Base-by-base conservation (phyloP, 2,888 invertebrate species). In the Glaucopsyche alexis region DNA sequence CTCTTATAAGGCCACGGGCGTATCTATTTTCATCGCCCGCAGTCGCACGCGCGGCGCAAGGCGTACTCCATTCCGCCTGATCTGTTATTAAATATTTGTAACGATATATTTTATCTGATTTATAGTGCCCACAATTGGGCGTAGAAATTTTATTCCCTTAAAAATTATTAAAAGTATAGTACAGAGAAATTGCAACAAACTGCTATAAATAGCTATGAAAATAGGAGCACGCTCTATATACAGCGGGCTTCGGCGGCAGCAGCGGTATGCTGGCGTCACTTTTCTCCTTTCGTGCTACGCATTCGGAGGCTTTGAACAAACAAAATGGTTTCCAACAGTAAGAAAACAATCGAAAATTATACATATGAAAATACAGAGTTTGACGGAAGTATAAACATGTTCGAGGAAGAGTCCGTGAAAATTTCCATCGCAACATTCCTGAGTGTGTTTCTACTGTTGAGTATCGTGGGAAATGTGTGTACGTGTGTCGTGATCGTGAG, bases 401-500 rank as follows among this genome's bases (percentile, higher is more conserved):
- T 47, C 19, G 4, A 6, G 13, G 45, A 19, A 3, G 47, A 67
- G 5, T 19, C 45, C 14, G 65, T 65, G 9, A 67, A 19, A 67
- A 11, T 29, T 19, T n/a, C 19, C 8, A 47, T 67, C 19, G 5
- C 45, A 13, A 45, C 13, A 9, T 67, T 42, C 16, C 47, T 67
- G 11, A 19, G n/a, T 11, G 16, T 45, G 14, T 47, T 67, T 11
- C 66, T 72, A 50, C 19, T 73, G 42, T 47, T 73, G 13, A 73
- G 70, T 40, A 38, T 73, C 9, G 55, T 73, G 13, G 73, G 73
- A 29, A 73, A 73, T 13, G 47, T 45, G 13, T 70, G 67, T n/a
- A 73, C 69, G 9, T 73, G 73, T 38, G 69, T 45, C 1, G 69
- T 73, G 45, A 73, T 73, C 13, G 29, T 73, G 19, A n/a, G n/a